Evolutionary conservation across 2,888 invertebrate genomes (phyloP).

Genomic region (Tribolium freemani): DNA sequence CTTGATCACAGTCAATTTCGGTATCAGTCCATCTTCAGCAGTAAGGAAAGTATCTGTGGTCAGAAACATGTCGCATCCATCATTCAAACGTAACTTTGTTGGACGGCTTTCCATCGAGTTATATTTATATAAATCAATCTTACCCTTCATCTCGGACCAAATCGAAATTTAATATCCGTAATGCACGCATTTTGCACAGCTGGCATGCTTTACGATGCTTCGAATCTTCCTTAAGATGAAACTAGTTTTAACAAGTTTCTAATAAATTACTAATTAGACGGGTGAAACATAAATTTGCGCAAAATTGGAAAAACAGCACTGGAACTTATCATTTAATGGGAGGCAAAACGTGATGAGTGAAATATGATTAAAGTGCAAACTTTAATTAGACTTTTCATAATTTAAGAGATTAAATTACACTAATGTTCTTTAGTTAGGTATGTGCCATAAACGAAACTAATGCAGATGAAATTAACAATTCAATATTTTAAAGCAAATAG

Average conservation of each 20-base stretch:
- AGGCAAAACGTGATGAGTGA: not conserved
- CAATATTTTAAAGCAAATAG: too few species aligned
- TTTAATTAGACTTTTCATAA: not conserved
- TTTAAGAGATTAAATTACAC: not conserved
- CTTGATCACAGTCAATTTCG: conserved; percentile 51
- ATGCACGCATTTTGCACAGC: conserved; percentile 18
- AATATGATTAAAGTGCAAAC: not conserved
- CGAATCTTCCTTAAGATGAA: not conserved
- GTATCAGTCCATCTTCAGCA: conserved; percentile 46
- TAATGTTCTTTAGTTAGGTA: not conserved
- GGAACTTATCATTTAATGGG: not conserved
- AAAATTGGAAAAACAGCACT: not conserved
- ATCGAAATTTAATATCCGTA: conserved; percentile 53
- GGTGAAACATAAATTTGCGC: not conserved
- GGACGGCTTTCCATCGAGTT: conserved; percentile 56
- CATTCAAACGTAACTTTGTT: conserved; percentile 55
- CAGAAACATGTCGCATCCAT: conserved; percentile 55
- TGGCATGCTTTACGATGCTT: not conserved
- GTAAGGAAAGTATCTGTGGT: conserved; percentile 52
- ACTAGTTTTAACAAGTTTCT: not conserved
- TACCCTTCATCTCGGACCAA: conserved; percentile 40
- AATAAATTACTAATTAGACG: not conserved
- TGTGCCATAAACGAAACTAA: not conserved
- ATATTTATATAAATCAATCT: conserved; percentile 60
- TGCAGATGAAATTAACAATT: not conserved